A percentile compares a stretch with the other conserved stretches of the same genome.
Conservation (phyloP, 1,140 invertebrate genomes). For the Aricia agestis region DNA sequence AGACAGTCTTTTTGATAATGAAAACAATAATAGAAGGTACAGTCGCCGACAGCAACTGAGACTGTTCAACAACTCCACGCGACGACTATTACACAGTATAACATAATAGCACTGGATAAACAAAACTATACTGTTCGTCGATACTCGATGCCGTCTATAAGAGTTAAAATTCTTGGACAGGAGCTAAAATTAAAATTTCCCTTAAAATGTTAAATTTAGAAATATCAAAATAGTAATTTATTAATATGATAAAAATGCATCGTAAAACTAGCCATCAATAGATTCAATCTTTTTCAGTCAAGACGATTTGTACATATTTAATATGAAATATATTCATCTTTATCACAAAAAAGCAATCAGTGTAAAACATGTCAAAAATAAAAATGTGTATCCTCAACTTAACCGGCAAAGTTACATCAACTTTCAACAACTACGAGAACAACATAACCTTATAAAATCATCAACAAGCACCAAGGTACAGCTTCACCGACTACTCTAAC, state of each 20-base stretch:
- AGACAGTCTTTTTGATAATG: constrained; percentile 73
- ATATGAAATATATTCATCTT: constrained; percentile 9
- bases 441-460: constrained; percentile 12
- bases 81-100: background rate
- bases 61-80: constrained; percentile 7
- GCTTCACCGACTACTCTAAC: background rate
- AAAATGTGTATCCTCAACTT: background rate
- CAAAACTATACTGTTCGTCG: constrained; percentile 12
- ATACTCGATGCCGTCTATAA: background rate
- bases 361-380: constrained; percentile 7
- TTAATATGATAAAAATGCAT: constrained; percentile 14
- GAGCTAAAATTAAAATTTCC: constrained; percentile 11
- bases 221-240: constrained; percentile 12
- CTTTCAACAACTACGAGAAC: constrained; percentile 9
- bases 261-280: constrained; percentile 12
- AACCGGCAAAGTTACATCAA: background rate
- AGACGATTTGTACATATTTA: constrained; percentile 14
- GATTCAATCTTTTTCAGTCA: constrained; percentile 4
- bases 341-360: background rate
- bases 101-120: constrained; percentile 1
- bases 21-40: constrained; percentile 59
- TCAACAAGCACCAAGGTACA: constrained; percentile 8
- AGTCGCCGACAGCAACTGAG: constrained; percentile 37
- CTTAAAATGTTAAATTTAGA: constrained; percentile 18
- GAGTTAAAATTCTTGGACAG: constrained; percentile 15